These are phyloP conservation scores for Malthinus flaveolus DNA, from an alignment of 2,888 invertebrate species.

Conservation along the genomic window DNA sequence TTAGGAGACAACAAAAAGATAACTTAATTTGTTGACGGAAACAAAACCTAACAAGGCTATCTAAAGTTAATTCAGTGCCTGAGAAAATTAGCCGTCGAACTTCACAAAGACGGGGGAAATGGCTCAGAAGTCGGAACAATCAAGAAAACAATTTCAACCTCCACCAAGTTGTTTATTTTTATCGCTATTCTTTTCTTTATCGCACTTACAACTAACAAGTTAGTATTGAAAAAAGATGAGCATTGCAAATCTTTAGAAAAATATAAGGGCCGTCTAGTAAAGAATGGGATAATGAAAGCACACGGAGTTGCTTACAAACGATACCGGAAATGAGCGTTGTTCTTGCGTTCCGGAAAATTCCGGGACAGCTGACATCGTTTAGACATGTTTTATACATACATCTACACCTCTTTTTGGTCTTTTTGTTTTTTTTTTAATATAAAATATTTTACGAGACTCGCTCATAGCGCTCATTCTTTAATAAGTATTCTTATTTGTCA, in stretches of 20 bases:
- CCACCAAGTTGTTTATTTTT: constrained; percentile 16
- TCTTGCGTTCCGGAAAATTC: constrained; percentile 34
- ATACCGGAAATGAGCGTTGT: constrained; percentile 40
- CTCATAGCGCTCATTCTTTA: constrained; percentile 14
- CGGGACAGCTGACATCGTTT: constrained; percentile 35
- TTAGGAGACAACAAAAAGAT: constrained; percentile 27
- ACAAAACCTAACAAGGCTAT: constrained; percentile 38
- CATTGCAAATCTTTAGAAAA: constrained; percentile 25
- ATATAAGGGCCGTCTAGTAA: constrained; percentile 31
- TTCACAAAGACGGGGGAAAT: constrained; percentile 39
- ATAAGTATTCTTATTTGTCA: constrained; percentile 28
- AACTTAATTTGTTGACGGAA: constrained; percentile 40
- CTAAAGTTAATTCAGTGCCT: constrained; percentile 38
- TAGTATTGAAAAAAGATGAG: constrained; percentile 18
- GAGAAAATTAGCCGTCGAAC: constrained; percentile 40
- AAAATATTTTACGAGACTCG: neutral
- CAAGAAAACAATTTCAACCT: constrained; percentile 34
- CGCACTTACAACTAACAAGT: neutral
- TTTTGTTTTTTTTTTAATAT: neutral
- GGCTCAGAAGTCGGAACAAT: constrained; percentile 39
- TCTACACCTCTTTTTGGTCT: constrained; percentile 6
- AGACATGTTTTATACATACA: constrained; percentile 26
- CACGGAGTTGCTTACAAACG: constrained; percentile 36
- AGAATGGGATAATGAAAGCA: constrained; percentile 38
- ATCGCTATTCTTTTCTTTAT: constrained; percentile 28